Evolutionary conservation across 2,888 invertebrate genomes (phyloP).

Genomic region (Nomada ferruginata): DNA sequence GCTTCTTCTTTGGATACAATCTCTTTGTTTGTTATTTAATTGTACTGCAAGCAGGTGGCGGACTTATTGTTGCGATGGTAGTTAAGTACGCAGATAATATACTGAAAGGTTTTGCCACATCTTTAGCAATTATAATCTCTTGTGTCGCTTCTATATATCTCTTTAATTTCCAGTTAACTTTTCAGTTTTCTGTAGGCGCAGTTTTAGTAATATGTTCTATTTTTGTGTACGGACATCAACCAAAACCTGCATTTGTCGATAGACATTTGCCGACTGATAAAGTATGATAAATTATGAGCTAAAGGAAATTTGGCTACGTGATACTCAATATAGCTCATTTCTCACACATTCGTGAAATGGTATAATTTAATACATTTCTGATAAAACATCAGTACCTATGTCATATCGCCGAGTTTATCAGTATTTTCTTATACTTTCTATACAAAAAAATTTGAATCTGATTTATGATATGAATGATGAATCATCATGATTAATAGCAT

Average conservation of each 20-base stretch:
- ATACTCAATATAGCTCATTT: slow-evolving; percentile 1
- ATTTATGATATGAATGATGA: neutral
- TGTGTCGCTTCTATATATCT: slow-evolving; percentile 97
- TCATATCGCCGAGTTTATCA: neutral
- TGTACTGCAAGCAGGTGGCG: slow-evolving; percentile 96
- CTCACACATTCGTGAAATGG: neutral
- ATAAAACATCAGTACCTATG: neutral
- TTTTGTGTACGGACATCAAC: slow-evolving; percentile 95
- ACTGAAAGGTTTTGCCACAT: slow-evolving; percentile 98
- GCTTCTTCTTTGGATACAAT: slow-evolving; percentile 92
- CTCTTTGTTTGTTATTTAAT: slow-evolving; percentile 95
- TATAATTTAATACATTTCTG: slow-evolving; percentile 11
- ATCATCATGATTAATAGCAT: neutral
- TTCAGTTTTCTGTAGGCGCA: slow-evolving; percentile 95
- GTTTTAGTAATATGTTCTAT: slow-evolving; percentile 96
- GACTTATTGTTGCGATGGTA: slow-evolving; percentile 98
- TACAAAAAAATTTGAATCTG: neutral
- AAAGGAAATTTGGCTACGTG: neutral
- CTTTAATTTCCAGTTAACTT: slow-evolving; percentile 94
- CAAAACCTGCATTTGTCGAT: slow-evolving; percentile 83
- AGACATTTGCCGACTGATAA: slow-evolving; percentile 72
- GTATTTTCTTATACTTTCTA: slow-evolving; percentile 10
- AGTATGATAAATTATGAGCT: slow-evolving; percentile 67
- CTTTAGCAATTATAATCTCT: slow-evolving; percentile 97
- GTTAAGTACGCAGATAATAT: slow-evolving; percentile 99